Percentiles rank a stretch among this genome's conserved stretches.
Conservation (phyloP, 2,113 vertebrate species). For the Hippotragus niger region DNA sequence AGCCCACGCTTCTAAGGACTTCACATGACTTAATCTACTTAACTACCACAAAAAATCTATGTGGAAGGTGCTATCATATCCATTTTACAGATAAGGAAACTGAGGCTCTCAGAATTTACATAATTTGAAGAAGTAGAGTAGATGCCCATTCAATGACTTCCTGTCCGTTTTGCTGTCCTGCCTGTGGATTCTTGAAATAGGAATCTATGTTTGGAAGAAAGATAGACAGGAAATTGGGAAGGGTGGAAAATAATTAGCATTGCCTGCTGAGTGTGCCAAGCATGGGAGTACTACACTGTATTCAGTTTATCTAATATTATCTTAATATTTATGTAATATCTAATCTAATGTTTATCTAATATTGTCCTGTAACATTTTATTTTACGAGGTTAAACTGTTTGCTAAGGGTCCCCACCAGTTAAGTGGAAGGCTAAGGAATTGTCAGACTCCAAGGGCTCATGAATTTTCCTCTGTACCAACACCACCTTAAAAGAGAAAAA, state of each 20-base stretch:
- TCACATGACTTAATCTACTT: not conserved
- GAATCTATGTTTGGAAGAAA: not conserved
- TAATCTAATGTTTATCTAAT: not conserved
- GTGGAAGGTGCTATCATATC: not conserved
- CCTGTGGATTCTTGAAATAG: not conserved
- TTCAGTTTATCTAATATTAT: not conserved
- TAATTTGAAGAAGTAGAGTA: not conserved
- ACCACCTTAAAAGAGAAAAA: not conserved
- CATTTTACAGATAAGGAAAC: not conserved
- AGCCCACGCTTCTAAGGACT: not conserved
- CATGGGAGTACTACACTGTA: fast-evolving
- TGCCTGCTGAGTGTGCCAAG: not conserved
- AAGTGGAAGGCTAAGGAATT: not conserved
- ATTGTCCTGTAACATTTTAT: not conserved
- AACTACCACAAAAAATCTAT: not conserved
- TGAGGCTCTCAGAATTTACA: not conserved
- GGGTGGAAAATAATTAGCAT: not conserved
- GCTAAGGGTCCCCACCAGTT: not conserved
- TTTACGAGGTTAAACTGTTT: not conserved
- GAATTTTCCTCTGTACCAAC: not conserved
- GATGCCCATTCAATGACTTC: not conserved
- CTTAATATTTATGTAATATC: not conserved
- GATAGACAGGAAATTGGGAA: not conserved
- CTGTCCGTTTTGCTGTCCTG: not conserved
- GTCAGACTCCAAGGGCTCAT: not conserved